A percentile compares a stretch with the other conserved stretches of the same genome.
These are phyloP conservation scores for Beaufortia kweichowensis DNA, from an alignment of 2,113 vertebrate genomes.

Conservation along the genomic window DNA sequence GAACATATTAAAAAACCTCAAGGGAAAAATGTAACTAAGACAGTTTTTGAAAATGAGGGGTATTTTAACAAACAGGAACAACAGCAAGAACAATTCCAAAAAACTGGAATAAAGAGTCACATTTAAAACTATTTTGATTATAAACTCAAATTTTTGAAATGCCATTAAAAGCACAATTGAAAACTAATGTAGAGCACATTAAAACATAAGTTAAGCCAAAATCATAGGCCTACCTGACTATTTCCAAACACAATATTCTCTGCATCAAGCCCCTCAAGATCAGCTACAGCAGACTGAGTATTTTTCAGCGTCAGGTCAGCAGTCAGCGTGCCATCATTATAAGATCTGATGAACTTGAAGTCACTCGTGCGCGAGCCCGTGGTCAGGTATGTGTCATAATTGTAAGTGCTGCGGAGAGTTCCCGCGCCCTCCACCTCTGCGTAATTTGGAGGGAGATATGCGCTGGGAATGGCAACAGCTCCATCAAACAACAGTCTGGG, in stretches of 20 bases:
- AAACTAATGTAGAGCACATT: too few relatives aligned
- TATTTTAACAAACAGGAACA: too few relatives aligned
- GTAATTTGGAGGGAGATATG: slow-evolving; percentile 66
- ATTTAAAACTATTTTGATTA: too few relatives aligned
- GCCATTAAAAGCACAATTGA: background rate
- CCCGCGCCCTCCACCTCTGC: slow-evolving; percentile 65
- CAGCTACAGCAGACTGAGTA: background rate
- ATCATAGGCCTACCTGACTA: too few relatives aligned
- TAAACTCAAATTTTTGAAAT: background rate
- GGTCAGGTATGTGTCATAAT: slow-evolving; percentile 65
- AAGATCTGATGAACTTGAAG: slow-evolving; percentile 52
- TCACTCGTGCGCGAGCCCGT: slow-evolving; percentile 65
- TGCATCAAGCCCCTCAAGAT: background rate
- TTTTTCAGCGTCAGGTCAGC: slow-evolving; percentile 26
- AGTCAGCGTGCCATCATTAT: slow-evolving; percentile 33
- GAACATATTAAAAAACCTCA: too few relatives aligned
- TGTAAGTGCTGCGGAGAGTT: slow-evolving; percentile 64
- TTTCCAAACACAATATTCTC: background rate
- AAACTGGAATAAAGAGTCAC: too few relatives aligned
- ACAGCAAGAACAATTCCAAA: too few relatives aligned
- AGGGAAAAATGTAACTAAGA: too few relatives aligned
- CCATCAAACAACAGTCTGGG: slow-evolving; percentile 66
- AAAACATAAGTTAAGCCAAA: too few relatives aligned
- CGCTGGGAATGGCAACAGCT: slow-evolving; percentile 63
- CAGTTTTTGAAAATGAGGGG: too few relatives aligned